phyloP scores from a whole-genome alignment of 2,113 vertebrate genomes.

The Tenebrosternarchus preto region DNA sequence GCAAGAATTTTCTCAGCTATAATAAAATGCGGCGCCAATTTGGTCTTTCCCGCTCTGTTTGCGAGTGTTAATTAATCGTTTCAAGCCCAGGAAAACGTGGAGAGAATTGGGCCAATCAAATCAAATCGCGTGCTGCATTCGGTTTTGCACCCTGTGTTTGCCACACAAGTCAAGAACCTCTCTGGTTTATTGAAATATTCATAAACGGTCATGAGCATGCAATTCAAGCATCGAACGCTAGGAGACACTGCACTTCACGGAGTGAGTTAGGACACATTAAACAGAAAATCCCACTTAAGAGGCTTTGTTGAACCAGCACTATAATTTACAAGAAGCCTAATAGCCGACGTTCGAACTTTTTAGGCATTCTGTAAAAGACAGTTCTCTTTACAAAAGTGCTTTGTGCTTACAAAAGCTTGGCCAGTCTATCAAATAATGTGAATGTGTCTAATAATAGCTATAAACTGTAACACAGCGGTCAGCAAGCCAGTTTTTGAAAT shows the following conservation, averaged over 20 bases:
- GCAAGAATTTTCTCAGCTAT: slow-evolving; percentile 69
- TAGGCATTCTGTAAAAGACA: neutral
- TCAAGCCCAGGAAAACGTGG: slow-evolving; percentile 63
- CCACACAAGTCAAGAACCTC: slow-evolving; percentile 26
- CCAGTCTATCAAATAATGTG: neutral
- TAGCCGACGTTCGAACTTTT: slow-evolving; percentile 20
- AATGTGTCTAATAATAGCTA: no score
- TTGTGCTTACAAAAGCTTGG: neutral
- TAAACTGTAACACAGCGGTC: no score
- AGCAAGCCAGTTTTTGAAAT: no score
- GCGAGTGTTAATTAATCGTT: slow-evolving; percentile 76
- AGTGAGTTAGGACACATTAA: slow-evolving; percentile 20
- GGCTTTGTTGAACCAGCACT: slow-evolving; percentile 32
- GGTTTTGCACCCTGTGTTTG: slow-evolving; percentile 51
- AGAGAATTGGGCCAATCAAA: slow-evolving; percentile 68
- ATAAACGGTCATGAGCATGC: slow-evolving; percentile 40
- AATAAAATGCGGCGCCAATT: slow-evolving; percentile 78
- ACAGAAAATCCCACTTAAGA: neutral
- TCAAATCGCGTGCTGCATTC: slow-evolving; percentile 62
- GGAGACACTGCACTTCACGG: slow-evolving; percentile 73
- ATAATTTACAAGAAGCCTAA: neutral
- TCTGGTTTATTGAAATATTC: neutral
- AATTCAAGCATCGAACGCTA: slow-evolving; percentile 55
- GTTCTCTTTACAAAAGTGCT: neutral
- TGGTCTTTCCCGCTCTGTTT: slow-evolving; percentile 72